A percentile compares a stretch with the other conserved stretches of the same genome.
phyloP scores from a whole-genome alignment of 2,113 vertebrate species.

The Oncorhynchus nerka region DNA sequence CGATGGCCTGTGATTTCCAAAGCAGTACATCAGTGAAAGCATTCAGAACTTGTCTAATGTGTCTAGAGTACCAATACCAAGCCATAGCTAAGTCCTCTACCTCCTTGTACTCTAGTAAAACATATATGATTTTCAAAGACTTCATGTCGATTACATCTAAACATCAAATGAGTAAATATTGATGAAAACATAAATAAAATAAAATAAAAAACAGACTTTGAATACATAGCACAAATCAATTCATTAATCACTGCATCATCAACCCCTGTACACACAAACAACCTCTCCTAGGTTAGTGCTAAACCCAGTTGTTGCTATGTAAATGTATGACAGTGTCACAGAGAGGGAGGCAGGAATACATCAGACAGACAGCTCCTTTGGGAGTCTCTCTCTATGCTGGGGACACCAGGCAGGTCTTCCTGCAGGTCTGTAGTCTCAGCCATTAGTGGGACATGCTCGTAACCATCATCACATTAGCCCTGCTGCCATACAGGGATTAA shows the following conservation, averaged over 20 bases:
- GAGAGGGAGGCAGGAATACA: conserved; percentile 65
- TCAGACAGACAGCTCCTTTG: conserved; percentile 55
- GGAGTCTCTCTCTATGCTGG: conserved; percentile 48
- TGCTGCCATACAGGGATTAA: conserved; percentile 68
- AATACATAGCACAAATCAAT: too few species aligned
- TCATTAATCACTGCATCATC: too few species aligned
- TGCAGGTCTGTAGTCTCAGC: conserved; percentile 26
- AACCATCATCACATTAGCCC: conserved; percentile 50
- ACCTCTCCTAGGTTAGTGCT: conserved; percentile 38
- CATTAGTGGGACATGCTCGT: conserved; percentile 48
- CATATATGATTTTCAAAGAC: too few species aligned
- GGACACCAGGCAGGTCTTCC: conserved; percentile 29
- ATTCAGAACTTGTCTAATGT: neutral
- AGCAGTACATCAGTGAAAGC: conserved; percentile 19
- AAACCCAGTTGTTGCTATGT: conserved; percentile 68
- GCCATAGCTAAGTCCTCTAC: neutral
- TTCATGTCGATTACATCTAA: too few species aligned
- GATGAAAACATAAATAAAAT: neutral
- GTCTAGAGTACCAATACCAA: neutral
- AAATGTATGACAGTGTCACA: conserved; percentile 65
- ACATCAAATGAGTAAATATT: neutral
- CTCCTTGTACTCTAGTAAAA: neutral
- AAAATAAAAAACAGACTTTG: neutral
- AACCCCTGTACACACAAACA: too few species aligned
- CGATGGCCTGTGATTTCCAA: conserved; percentile 79